Conservation (phyloP, 2,888 invertebrate species). For the Proisotoma minuta region DNA sequence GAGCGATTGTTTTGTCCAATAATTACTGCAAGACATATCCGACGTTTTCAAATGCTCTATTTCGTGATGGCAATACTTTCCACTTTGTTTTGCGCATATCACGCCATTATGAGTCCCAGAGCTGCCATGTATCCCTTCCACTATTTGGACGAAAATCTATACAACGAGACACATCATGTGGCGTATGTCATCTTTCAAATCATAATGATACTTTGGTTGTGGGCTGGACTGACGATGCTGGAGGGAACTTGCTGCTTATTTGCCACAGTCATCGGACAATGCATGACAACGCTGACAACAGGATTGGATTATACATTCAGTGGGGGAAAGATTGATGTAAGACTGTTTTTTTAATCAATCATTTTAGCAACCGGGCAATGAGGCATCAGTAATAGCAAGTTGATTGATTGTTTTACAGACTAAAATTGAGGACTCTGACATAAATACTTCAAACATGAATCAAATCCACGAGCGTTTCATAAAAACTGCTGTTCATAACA, state of each 20-base stretch:
- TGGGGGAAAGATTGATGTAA: neutral
- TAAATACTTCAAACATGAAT: neutral
- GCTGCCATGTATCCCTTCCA: constrained; percentile 7
- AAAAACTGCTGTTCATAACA: neutral
- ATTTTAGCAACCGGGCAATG: neutral
- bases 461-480: neutral
- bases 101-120: neutral
- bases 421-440: neutral
- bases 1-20: constrained; percentile 10
- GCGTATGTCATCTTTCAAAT: constrained; percentile 10
- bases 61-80: neutral
- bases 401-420: too few species aligned
- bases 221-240: constrained; percentile 9
- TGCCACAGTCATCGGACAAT: constrained; percentile 12
- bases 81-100: neutral
- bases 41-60: neutral
- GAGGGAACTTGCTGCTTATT: constrained; percentile 18
- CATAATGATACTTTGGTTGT: constrained; percentile 7
- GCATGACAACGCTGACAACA: neutral
- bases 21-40: neutral
- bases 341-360: neutral
- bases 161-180: neutral
- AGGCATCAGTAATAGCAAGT: too few species aligned
- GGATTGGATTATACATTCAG: constrained; percentile 8
- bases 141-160: neutral